These are phyloP conservation scores for Tupaia tana DNA, from an alignment of 2,113 vertebrate genomes.

Conservation along the genomic window DNA sequence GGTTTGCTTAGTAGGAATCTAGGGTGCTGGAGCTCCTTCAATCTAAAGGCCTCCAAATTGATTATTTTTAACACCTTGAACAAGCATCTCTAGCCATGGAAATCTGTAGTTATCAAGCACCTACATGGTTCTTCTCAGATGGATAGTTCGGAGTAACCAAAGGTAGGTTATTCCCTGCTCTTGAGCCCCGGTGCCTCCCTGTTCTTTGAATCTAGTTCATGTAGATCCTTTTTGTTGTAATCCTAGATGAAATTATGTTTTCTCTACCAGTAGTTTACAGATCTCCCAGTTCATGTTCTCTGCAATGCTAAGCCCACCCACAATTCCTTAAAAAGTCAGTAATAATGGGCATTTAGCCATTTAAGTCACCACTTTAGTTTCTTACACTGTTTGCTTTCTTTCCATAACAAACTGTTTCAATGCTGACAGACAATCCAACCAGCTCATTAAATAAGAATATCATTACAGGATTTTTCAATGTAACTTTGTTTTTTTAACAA, in stretches of 20 bases:
- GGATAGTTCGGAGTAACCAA: not conserved
- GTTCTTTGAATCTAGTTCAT: constrained; percentile 21
- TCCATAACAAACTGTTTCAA: constrained; percentile 33
- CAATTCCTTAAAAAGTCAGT: not conserved
- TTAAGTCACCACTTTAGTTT: constrained; percentile 38
- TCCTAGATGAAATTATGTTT: constrained; percentile 41
- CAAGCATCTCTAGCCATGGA: not conserved
- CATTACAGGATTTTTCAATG: constrained; percentile 21
- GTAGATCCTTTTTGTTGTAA: not conserved
- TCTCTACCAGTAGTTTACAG: not conserved
- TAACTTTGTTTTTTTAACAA: constrained; percentile 60
- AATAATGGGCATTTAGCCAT: constrained; percentile 41
- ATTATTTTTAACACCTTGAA: not conserved
- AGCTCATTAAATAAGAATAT: constrained; percentile 49
- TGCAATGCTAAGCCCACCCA: constrained; percentile 34
- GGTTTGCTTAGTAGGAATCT: not conserved
- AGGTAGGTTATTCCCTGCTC: not conserved
- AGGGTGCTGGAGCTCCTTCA: not conserved
- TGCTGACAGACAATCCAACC: not conserved
- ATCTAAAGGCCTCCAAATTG: not conserved
- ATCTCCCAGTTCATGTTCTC: not conserved
- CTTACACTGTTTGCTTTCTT: constrained; percentile 28
- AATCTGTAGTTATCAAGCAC: constrained; percentile 40
- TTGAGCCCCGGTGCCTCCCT: not conserved
- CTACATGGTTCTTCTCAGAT: not conserved